These are phyloP conservation scores for Morbakka virulenta DNA, from an alignment of 30 jellyfish, hydroid and myxozoan species.

Conservation along the genomic window DNA sequence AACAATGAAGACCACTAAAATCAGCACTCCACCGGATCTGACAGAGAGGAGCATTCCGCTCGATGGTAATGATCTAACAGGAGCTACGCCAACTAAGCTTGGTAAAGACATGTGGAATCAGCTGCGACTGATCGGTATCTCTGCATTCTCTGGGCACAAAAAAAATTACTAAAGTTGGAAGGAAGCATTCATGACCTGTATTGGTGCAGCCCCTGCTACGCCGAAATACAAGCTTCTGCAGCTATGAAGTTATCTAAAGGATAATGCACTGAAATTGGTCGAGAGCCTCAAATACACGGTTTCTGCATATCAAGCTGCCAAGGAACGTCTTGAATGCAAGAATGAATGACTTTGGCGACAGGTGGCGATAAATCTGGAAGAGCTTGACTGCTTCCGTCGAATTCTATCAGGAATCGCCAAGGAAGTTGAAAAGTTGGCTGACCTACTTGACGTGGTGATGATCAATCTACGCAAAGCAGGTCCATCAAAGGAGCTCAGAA, in stretches of 20 bases:
- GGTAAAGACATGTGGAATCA: too few species aligned
- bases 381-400: not conserved
- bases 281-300: not conserved
- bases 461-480: not conserved
- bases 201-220: too few species aligned
- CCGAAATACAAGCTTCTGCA: not conserved
- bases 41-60: too few species aligned
- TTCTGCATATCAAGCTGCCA: not conserved
- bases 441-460: not conserved
- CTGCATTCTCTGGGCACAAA: too few species aligned
- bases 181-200: too few species aligned
- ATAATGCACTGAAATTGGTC: not conserved
- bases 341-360: not conserved
- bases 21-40: too few species aligned
- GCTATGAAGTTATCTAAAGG: not conserved
- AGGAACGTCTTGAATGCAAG: not conserved
- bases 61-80: too few species aligned
- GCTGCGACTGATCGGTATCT: too few species aligned
- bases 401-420: not conserved
- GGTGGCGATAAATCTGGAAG: not conserved
- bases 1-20: too few species aligned
- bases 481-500: constrained; percentile 55
- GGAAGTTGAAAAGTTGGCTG: not conserved
- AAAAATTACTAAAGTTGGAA: too few species aligned
- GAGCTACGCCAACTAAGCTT: too few species aligned